Percentiles rank a stretch among this genome's conserved stretches.
Evolutionary conservation across 2,113 vertebrate species (phyloP).

Genomic region (Sturnus vulgaris): DNA sequence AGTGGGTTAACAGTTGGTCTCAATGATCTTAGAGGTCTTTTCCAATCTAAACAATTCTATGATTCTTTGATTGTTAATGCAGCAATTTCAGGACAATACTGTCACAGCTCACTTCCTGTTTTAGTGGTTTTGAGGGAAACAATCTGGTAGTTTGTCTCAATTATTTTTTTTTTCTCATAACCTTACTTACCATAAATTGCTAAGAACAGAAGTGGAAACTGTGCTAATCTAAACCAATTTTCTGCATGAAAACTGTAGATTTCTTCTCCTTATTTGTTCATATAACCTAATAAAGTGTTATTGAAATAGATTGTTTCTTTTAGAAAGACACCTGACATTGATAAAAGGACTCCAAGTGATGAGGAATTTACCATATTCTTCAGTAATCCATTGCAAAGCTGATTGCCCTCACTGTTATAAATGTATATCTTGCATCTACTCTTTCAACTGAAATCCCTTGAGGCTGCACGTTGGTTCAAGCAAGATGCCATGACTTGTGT

Average conservation of each 20-base stretch:
- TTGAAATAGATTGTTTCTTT: conserved; percentile 35
- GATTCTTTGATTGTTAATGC: neutral
- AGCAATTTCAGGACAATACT: neutral
- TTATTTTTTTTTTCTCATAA: neutral
- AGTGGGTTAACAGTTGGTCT: neutral
- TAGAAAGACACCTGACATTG: conserved; percentile 7
- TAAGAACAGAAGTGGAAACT: neutral
- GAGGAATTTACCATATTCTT: conserved; percentile 23
- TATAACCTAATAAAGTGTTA: neutral
- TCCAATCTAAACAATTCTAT: neutral
- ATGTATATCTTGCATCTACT: conserved; percentile 29
- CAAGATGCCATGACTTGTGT: conserved; percentile 48
- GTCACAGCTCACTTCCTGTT: neutral
- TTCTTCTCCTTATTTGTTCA: neutral
- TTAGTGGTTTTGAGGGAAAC: neutral
- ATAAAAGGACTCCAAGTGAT: conserved; percentile 33
- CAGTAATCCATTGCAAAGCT: conserved; percentile 20
- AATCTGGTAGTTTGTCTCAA: neutral
- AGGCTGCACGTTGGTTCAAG: conserved; percentile 13
- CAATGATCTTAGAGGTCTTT: neutral
- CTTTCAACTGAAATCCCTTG: conserved; percentile 34
- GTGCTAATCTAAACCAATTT: neutral
- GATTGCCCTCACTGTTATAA: conserved; percentile 39
- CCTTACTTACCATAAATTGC: neutral
- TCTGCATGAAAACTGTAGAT: neutral